Evolutionary conservation across 2,888 invertebrate species (phyloP).

Genomic region (Microchrysa polita): DNA sequence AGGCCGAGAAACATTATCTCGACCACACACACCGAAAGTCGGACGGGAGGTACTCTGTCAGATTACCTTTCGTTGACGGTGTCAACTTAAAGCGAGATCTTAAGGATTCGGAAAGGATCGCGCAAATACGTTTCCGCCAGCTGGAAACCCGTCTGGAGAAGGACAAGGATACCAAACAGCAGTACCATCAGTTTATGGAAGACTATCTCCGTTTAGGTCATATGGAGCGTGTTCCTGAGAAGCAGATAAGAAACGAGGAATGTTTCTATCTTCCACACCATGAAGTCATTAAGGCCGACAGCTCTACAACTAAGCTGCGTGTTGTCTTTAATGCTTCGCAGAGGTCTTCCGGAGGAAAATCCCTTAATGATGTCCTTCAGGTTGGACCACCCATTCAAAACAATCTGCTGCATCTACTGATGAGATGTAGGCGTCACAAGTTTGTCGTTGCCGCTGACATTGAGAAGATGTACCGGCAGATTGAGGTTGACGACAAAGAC

Average conservation of each 20-base stretch:
- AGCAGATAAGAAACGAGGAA: neutral
- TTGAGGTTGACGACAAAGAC: neutral
- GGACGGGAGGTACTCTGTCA: neutral
- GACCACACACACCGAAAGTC: neutral
- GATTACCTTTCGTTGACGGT: neutral
- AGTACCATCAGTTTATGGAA: conserved; percentile 49
- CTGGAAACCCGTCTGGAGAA: neutral
- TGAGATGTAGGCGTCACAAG: neutral
- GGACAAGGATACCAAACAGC: conserved; percentile 7
- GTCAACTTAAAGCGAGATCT: neutral
- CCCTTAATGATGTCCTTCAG: neutral
- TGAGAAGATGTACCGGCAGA: conserved; percentile 38
- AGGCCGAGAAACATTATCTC: neutral
- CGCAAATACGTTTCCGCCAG: neutral
- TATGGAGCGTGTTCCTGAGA: conserved; percentile 47
- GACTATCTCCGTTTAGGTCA: conserved; percentile 52
- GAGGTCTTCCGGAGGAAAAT: neutral
- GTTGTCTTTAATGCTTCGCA: conserved; percentile 27
- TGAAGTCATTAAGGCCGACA: conserved; percentile 4
- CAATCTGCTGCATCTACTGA: neutral
- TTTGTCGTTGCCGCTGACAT: conserved; percentile 51
- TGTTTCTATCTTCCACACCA: conserved; percentile 42
- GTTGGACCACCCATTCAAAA: no score
- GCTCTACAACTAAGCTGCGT: conserved; percentile 42
- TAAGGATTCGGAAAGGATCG: neutral